Conservation (phyloP, 2,888 invertebrate species). For the Unio delphinus region DNA sequence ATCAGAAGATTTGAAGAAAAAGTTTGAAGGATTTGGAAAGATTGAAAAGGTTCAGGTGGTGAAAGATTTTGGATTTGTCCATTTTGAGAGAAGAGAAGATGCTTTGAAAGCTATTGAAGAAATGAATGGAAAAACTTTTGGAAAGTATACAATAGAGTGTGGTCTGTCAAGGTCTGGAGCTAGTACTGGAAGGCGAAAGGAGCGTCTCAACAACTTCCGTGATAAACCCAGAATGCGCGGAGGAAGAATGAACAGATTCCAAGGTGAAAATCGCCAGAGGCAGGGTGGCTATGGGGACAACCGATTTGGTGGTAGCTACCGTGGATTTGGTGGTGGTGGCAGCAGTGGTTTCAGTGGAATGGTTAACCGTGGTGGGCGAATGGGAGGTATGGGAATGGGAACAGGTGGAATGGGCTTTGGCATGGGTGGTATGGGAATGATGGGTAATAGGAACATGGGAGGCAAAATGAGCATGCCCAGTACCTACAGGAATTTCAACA, state of each 20-base stretch:
- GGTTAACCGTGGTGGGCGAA: not conserved
- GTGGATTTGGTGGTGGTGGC: slow-evolving; percentile 3
- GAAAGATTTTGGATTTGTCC: slow-evolving; percentile 30
- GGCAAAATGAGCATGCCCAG: not conserved
- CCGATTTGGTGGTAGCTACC: not conserved
- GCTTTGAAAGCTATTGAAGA: slow-evolving; percentile 22
- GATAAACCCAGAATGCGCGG: too few relatives aligned
- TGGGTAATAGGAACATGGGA: not conserved
- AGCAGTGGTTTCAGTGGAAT: not conserved
- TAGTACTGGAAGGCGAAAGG: slow-evolving; percentile 3
- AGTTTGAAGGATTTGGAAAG: slow-evolving; percentile 29
- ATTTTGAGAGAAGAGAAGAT: slow-evolving; percentile 25
- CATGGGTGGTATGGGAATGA: slow-evolving; percentile 3
- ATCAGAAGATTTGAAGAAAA: slow-evolving; percentile 20
- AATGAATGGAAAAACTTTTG: slow-evolving; percentile 15
- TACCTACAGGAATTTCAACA: too few relatives aligned
- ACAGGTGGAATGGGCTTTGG: not conserved
- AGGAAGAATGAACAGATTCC: too few relatives aligned
- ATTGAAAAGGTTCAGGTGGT: slow-evolving; percentile 28
- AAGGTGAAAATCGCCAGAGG: slow-evolving; percentile 11
- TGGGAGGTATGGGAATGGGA: not conserved
- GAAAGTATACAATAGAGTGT: slow-evolving; percentile 13
- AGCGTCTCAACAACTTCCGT: too few relatives aligned
- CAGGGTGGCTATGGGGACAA: slow-evolving; percentile 2
- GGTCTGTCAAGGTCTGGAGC: slow-evolving; percentile 21